phyloP scores from a whole-genome alignment of 2,888 invertebrate species.

The Chromoteleia sp. region DNA sequence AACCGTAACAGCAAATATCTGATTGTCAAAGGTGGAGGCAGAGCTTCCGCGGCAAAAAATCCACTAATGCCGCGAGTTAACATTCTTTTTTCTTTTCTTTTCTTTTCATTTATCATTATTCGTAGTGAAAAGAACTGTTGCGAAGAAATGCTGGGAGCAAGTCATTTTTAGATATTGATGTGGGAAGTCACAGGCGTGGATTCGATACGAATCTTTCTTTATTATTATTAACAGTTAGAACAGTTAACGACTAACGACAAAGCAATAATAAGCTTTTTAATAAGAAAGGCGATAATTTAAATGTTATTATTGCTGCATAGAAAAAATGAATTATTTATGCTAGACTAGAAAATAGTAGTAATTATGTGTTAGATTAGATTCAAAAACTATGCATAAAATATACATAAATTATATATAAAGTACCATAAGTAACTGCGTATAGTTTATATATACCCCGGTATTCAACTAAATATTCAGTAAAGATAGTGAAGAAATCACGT shows the following conservation, averaged over 20 bases:
- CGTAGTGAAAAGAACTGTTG: not conserved
- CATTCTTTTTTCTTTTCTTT: not conserved
- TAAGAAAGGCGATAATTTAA: conserved; percentile 21
- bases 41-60: conserved; percentile 10
- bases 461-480: no score
- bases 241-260: conserved; percentile 10
- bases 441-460: no score
- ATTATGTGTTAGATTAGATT: conserved; percentile 14
- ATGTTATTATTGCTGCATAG: conserved; percentile 6
- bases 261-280: conserved; percentile 12
- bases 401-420: no score
- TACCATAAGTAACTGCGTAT: no score
- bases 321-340: conserved; percentile 33
- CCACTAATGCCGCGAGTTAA: conserved; percentile 5
- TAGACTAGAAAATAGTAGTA: conserved; percentile 14
- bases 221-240: not conserved
- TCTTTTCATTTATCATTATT: not conserved
- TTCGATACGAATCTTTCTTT: not conserved
- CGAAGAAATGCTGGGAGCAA: not conserved
- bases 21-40: conserved; percentile 23
- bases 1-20: conserved; percentile 34
- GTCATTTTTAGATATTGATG: conserved; percentile 2
- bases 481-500: no score
- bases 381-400: not conserved
- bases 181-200: not conserved